A percentile compares a stretch with the other conserved stretches of the same genome.
Evolutionary conservation across 2,888 invertebrate species (phyloP).

Genomic region (Drosophila anomalata): DNA sequence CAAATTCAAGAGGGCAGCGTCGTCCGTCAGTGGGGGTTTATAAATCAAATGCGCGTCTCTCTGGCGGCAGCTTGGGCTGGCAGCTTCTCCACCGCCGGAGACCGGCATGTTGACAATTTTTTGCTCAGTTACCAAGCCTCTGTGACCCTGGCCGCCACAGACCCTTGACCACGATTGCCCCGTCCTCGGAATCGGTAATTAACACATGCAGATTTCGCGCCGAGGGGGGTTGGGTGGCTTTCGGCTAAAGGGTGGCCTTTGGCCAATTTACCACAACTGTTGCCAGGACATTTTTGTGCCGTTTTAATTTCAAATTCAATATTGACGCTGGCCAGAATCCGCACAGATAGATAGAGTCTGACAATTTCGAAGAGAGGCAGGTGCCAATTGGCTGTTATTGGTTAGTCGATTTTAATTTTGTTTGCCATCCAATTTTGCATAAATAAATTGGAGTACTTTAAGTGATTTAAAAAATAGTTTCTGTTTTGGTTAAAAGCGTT

Average conservation of each 20-base stretch:
- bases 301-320: constrained; percentile 79
- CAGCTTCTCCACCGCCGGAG: constrained; percentile 49
- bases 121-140: constrained; percentile 12
- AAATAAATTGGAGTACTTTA: constrained; percentile 54
- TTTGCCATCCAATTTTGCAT: constrained; percentile 30
- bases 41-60: constrained; percentile 67
- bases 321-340: constrained; percentile 61
- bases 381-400: background rate
- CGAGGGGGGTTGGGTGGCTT: background rate
- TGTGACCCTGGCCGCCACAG: constrained; percentile 29
- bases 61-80: constrained; percentile 71
- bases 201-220: constrained; percentile 75
- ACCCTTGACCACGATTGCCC: constrained; percentile 60
- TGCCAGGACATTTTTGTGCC: constrained; percentile 61
- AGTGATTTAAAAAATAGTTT: background rate
- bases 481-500: background rate
- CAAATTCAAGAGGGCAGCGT: constrained; percentile 66
- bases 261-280: constrained; percentile 76
- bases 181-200: constrained; percentile 62
- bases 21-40: constrained; percentile 57
- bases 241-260: constrained; percentile 5
- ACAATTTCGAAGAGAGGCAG: constrained; percentile 48
- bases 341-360: constrained; percentile 14
- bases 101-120: constrained; percentile 76
- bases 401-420: background rate